Conservation (phyloP, 2,113 vertebrate genomes). For the Steatornis caripensis region DNA sequence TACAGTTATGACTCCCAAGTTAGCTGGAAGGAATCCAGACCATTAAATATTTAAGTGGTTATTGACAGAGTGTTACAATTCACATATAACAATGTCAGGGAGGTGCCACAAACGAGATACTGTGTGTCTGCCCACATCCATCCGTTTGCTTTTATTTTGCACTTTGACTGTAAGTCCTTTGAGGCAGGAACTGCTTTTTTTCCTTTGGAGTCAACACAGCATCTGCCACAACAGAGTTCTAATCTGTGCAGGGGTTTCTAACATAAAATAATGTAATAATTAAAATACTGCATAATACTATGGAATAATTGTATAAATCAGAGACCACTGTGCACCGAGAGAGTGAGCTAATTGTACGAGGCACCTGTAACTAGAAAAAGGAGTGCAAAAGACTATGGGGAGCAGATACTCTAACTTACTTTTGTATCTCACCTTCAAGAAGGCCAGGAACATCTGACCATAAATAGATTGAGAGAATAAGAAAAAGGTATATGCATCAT, state of each 20-base stretch:
- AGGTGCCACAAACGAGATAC: slow-evolving; percentile 19
- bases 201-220: neutral
- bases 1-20: neutral
- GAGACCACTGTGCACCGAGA: neutral
- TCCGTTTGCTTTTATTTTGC: slow-evolving; percentile 19
- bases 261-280: neutral
- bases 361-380: neutral
- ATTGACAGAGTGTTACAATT: slow-evolving; percentile 26
- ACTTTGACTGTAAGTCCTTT: neutral
- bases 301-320: neutral
- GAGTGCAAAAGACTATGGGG: neutral
- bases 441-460: neutral
- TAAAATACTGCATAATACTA: neutral
- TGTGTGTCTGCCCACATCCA: neutral
- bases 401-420: neutral
- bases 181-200: neutral
- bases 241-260: neutral
- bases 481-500: slow-evolving; percentile 15
- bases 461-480: neutral
- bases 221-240: neutral
- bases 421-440: neutral
- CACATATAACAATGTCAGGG: neutral
- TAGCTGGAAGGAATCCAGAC: slow-evolving; percentile 8
- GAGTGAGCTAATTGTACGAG: neutral
- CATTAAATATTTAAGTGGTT: neutral